phyloP scores from a whole-genome alignment of 1,140 invertebrate species.

The Drosophila athabasca region DNA sequence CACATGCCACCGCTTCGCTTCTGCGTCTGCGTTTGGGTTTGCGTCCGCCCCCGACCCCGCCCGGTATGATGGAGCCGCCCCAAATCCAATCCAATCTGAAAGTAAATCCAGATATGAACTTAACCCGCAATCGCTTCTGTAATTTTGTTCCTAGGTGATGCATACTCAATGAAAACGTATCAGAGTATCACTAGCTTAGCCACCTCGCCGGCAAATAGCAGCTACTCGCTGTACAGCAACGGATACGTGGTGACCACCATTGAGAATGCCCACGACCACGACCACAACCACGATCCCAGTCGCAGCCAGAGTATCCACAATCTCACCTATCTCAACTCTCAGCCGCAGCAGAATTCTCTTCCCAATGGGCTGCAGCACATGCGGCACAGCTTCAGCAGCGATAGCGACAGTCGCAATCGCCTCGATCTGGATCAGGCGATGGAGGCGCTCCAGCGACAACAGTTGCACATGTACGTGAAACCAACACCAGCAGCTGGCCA shows the following conservation, averaged over 20 bases:
- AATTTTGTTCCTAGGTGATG: constrained; percentile 78
- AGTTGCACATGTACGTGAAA: constrained; percentile 54
- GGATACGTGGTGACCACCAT: constrained; percentile 74
- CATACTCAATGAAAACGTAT: constrained; percentile 84
- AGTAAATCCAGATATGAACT: constrained; percentile 43
- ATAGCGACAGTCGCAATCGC: constrained; percentile 67
- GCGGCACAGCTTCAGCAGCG: constrained; percentile 69
- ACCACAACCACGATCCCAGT: constrained; percentile 53
- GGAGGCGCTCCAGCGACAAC: constrained; percentile 58
- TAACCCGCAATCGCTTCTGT: constrained; percentile 62
- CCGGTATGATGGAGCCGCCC: constrained; percentile 22
- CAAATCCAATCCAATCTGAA: constrained; percentile 7
- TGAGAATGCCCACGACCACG: constrained; percentile 48
- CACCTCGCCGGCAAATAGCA: constrained; percentile 81
- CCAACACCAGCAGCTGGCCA: constrained; percentile 33
- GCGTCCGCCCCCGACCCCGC: not conserved
- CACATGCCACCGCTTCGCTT: constrained; percentile 50
- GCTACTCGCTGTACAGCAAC: constrained; percentile 82
- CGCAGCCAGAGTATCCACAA: constrained; percentile 75
- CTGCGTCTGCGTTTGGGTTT: constrained; percentile 24
- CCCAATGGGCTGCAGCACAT: constrained; percentile 42
- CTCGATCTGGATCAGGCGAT: constrained; percentile 69
- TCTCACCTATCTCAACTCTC: constrained; percentile 49
- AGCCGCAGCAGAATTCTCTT: constrained; percentile 22
- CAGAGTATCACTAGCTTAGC: constrained; percentile 84